These are phyloP conservation scores for Takifugu bimaculatus DNA, from an alignment of 2,113 vertebrate genomes.

Conservation along the genomic window DNA sequence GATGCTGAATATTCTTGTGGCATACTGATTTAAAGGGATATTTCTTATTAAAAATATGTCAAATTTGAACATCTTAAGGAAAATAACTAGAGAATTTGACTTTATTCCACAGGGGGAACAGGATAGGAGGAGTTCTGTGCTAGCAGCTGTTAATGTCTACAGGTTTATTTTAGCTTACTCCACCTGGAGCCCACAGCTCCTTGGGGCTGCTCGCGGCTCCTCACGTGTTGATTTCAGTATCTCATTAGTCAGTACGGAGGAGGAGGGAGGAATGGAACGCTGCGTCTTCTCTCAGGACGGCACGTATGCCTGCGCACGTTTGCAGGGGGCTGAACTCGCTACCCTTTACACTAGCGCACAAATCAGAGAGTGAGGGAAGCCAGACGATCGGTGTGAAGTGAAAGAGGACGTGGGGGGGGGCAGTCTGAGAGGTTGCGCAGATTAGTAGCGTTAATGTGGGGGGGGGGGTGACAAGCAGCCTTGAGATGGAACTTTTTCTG, in stretches of 20 bases:
- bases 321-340: slow-evolving; percentile 48
- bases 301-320: slow-evolving; percentile 3
- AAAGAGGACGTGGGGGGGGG: slow-evolving; percentile 18
- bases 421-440: slow-evolving; percentile 10
- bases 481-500: slow-evolving; percentile 55
- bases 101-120: not conserved
- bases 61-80: too few relatives aligned
- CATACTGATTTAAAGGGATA: too few relatives aligned
- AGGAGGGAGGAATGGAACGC: slow-evolving; percentile 38
- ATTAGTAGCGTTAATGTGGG: slow-evolving; percentile 20
- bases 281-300: slow-evolving; percentile 59
- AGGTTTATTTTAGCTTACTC: slow-evolving; percentile 25
- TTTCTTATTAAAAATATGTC: too few relatives aligned
- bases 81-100: slow-evolving; percentile 19
- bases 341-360: slow-evolving; percentile 42
- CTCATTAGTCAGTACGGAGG: slow-evolving; percentile 45
- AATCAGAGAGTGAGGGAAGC: slow-evolving; percentile 49
- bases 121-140: slow-evolving; percentile 19
- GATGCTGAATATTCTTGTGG: too few relatives aligned
- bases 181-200: slow-evolving; percentile 42
- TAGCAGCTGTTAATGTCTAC: slow-evolving; percentile 56
- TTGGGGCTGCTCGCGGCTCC: slow-evolving; percentile 35
- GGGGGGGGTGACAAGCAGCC: slow-evolving; percentile 41
- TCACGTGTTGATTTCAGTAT: slow-evolving; percentile 54
- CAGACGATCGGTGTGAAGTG: slow-evolving; percentile 53